Base-by-base conservation (phyloP, 2,797 vertebrate genomes). In the Helicolenus hilgendorfi region DNA sequence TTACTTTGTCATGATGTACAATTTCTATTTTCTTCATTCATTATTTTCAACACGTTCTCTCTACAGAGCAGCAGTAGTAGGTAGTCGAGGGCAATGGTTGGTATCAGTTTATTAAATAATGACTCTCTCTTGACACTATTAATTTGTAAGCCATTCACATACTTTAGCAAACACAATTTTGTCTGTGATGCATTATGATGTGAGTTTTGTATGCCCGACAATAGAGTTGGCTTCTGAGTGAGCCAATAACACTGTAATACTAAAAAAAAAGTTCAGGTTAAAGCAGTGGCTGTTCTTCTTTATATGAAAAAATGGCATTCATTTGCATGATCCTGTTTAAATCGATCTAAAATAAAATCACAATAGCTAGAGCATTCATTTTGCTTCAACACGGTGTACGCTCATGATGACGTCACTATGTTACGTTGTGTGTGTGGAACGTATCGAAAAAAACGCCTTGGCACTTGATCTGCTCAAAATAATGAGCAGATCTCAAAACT, bases 61-160 rank as follows among this genome's bases (percentile, higher is more conserved):
- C 45, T 45, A 0, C 70, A 53, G 11, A 81, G 26, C 22, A 13
- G 55, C 65, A 31, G 26, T 20, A 13, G 55, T 60, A 31, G 62
- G 15, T 62, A 11, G 35, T 20, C 60, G 22, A 33, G 11, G 2
- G 14, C 36, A 35, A 45, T 29, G 45, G 67, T 4, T 69, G 63
- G 55, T 15, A 84, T 82, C 62, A 20, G 71, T 63, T 77, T 78
- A 72, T 69, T 77, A 20, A 73, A 29, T 36, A 53, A 53, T 45
- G 1, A 77, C 18, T 27, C 8, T 81, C 26, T 36, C 31, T 45
- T 45, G 14, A 38, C 45, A 9, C 13, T 73, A n/a, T 71, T 78
- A 0, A 85, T 77, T 77, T 64, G 10, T 56, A 15, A 41, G 33
- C 18, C 29, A 10, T 58, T 67, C 36, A 18, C 27, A 22, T 71